Evolutionary conservation across 2,888 invertebrate genomes (phyloP), one percentile per base, ranked within the genome.

Genomic region (Parthenolecanium corni): DNA sequence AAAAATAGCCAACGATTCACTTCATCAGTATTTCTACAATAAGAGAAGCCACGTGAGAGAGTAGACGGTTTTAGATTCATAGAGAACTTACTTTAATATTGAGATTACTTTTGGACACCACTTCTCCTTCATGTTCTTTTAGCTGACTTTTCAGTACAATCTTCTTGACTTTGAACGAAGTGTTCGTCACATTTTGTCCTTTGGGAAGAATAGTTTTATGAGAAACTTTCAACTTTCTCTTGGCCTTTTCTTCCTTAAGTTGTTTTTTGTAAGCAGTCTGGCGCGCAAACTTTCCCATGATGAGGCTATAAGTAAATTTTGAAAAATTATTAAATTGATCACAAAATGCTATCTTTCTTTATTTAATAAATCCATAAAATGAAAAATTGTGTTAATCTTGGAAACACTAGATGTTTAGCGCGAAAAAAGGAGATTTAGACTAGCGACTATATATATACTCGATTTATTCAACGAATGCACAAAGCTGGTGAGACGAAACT

Each of bases 131-230:
- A 65, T 78, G 77, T 24, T 73, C 70, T 68, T 76, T 77, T 16
- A 90, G 72, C 71, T 93, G 92, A 69, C 89, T 85, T 46, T 80
- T 81, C 42, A 95, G 79, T 2, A 89, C 78, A 68, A 95, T 91
- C 71, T 90, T 88, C 70, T 86, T 86, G 0, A 91, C 81, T 79
- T 92, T 91, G 70, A 95, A 93, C 69, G 84, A 83, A 0, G 90
- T 86, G 72, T 90, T 84, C 0, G 94, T 94, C 3, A 89, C 83
- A 79, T 94, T 95, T 57, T 85, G 81, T 6, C 90, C 90, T 76
- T 89, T 93, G 0, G 88, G 87, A 57, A 94, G 74, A 40, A 70
- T 69, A 23, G 72, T 73, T 70, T 83, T 80, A 73, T 85, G 82
- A 64, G 85, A 84, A 20, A 82, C 80, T 75, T 92, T 94, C 36